Percentiles rank a stretch among this genome's conserved stretches.
Conservation (phyloP, 2,113 vertebrate genomes). For the Heloderma charlesbogerti region DNA sequence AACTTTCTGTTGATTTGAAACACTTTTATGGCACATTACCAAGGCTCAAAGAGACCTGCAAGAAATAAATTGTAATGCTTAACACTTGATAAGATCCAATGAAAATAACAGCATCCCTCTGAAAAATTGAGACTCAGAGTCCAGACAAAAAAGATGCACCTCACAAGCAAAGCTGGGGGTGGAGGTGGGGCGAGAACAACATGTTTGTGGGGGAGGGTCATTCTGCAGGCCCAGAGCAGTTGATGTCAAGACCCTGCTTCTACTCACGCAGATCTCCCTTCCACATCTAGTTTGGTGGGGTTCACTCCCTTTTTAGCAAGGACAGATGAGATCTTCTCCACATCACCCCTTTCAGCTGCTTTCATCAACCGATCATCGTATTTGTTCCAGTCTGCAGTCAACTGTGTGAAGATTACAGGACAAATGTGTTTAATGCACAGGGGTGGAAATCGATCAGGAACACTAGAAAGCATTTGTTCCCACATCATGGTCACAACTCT, state of each 20-base stretch:
- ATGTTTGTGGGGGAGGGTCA: neutral
- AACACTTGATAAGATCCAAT: neutral
- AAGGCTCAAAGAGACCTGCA: neutral
- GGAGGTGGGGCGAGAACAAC: no score
- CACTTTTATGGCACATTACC: neutral
- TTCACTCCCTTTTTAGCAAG: slow-evolving; percentile 93
- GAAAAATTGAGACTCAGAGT: neutral
- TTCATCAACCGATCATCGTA: slow-evolving; percentile 98
- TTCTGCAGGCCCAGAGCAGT: neutral
- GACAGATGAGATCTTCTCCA: slow-evolving; percentile 92
- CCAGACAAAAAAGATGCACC: neutral
- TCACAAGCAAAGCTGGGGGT: no score
- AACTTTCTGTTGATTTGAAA: neutral
- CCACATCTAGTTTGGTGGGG: slow-evolving; percentile 92
- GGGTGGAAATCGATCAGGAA: accelerated
- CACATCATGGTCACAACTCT: accelerated
- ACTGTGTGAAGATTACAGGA: slow-evolving; percentile 53
- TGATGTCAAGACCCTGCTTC: neutral
- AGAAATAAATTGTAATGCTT: neutral
- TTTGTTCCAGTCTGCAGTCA: slow-evolving; percentile 96
- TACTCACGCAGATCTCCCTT: slow-evolving; percentile 97
- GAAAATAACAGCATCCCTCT: neutral
- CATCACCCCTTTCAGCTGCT: slow-evolving; percentile 94
- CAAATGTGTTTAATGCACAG: accelerated
- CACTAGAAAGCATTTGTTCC: accelerated